Base-by-base conservation (phyloP, 2,797 vertebrate species). In the Glyptemys insculpta region DNA sequence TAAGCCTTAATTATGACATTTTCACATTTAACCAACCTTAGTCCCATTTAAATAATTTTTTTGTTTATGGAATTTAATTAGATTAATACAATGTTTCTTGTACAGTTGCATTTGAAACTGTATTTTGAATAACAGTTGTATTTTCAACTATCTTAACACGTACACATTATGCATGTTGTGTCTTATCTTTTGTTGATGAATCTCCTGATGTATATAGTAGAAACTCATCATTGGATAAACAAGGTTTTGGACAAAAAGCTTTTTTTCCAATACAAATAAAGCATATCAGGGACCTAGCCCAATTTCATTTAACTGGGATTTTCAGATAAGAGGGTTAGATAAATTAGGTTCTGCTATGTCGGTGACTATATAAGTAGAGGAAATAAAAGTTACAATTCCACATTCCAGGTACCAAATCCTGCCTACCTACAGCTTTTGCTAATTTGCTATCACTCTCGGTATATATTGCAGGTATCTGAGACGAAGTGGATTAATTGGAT, bases 161-260 rank as follows among this genome's bases (percentile, higher is more conserved):
- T 34, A 68, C 8, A 50, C 79, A 3, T 34, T 29, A 47, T 6
- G 7, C 0, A 0, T 1, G 23, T 4, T 23, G 31, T 57, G 5
- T 83, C 72, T 44, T 74, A 6, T 5, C 7, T 0, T 34, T 15
- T 78, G 54, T 1, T 0, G 15, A 5, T 1, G 6, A 41, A 19
- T 54, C 12, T 11, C 65, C 83, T 76, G 68, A 4, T 0, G 18
- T 9, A 11, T 25, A 47, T 0, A 2, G 54, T 52, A 85, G 59
- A 27, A 29, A 12, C 31, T 31, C 27, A 0, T 2, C 21, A 72
- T 23, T 37, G n/a, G 47, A 7, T 7, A 19, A 14, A 50, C 6
- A 52, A 81, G 85, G 65, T 62, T 4, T 76, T 56, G 12, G 37
- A 85, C 21, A 44, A 72, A 92, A 53, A 29, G 74, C 68, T 52